Evolutionary conservation across 1,140 invertebrate genomes (phyloP).

Genomic region (Ganaspis sp.): DNA sequence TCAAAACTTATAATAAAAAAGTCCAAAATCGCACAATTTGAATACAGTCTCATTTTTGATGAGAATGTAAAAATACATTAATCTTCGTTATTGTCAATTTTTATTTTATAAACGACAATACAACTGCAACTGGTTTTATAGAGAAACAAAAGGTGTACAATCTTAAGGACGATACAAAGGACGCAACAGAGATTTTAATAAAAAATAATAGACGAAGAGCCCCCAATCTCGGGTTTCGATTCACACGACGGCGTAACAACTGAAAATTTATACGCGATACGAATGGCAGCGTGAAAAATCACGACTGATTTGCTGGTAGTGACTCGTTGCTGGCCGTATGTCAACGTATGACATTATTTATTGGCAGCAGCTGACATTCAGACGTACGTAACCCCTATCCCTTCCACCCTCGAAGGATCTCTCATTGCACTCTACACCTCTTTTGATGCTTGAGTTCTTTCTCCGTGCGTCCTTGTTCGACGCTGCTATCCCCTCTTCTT

Average conservation of each 20-base stretch:
- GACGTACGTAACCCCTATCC: conserved; percentile 52
- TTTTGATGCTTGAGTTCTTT: conserved; percentile 43
- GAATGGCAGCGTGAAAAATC: conserved; percentile 63
- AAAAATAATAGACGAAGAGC: neutral
- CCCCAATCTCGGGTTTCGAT: conserved; percentile 6
- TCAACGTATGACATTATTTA: conserved; percentile 66
- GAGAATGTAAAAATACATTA: too few species aligned
- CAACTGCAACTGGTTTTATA: neutral
- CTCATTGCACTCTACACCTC: conserved; percentile 43
- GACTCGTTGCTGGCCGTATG: conserved; percentile 64
- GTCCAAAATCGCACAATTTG: too few species aligned
- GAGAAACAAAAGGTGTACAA: neutral
- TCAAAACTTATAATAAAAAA: too few species aligned
- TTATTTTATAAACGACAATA: too few species aligned
- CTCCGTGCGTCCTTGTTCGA: conserved; percentile 24
- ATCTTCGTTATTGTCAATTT: too few species aligned
- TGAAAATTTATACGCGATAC: conserved; percentile 41
- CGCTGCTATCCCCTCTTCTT: neutral
- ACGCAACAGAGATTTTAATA: neutral
- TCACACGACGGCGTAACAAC: conserved; percentile 3
- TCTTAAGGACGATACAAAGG: neutral
- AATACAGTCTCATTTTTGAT: too few species aligned
- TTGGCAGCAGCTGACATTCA: conserved; percentile 68
- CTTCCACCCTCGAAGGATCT: conserved; percentile 49
- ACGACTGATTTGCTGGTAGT: conserved; percentile 62